Evolutionary conservation across 2,797 vertebrate species (phyloP).

Genomic region (Clarias laeviceps): DNA sequence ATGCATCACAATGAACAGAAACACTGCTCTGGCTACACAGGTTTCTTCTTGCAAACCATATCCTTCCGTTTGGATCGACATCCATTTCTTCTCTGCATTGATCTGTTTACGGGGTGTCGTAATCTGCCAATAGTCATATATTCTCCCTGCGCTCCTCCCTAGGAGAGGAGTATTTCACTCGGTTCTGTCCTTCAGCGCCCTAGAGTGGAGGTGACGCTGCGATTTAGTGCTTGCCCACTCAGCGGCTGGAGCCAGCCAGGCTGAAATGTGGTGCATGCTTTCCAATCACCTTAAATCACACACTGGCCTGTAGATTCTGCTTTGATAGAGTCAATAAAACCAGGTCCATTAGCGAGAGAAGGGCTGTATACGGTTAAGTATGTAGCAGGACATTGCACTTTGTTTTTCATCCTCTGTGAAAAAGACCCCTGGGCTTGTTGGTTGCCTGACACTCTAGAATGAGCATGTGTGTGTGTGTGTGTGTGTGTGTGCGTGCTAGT

Average conservation of each 20-base stretch:
- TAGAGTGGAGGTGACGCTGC: conserved; percentile 42
- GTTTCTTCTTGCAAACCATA: conserved; percentile 24
- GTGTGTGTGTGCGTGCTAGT: conserved; percentile 17
- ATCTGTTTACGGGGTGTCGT: conserved; percentile 27
- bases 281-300: conserved; percentile 56
- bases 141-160: conserved; percentile 24
- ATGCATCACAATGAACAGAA: conserved; percentile 10
- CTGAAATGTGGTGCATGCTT: conserved; percentile 40
- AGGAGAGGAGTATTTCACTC: conserved; percentile 44
- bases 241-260: conserved; percentile 38
- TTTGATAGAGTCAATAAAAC: conserved; percentile 39
- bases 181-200: conserved; percentile 26
- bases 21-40: conserved; percentile 13
- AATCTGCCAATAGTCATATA: conserved; percentile 40
- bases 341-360: conserved; percentile 19
- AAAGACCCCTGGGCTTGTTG: conserved; percentile 22
- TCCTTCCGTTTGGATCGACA: conserved; percentile 28
- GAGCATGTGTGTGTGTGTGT: background rate
- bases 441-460: conserved; percentile 7
- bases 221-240: conserved; percentile 55
- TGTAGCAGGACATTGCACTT: conserved; percentile 34
- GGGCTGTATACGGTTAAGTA: conserved; percentile 22
- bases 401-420: conserved; percentile 25
- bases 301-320: conserved; percentile 11
- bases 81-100: conserved; percentile 44